A percentile compares a stretch with the other conserved stretches of the same genome.
Conservation (phyloP, 2,797 vertebrate species). For the Microhierax caerulescens region DNA sequence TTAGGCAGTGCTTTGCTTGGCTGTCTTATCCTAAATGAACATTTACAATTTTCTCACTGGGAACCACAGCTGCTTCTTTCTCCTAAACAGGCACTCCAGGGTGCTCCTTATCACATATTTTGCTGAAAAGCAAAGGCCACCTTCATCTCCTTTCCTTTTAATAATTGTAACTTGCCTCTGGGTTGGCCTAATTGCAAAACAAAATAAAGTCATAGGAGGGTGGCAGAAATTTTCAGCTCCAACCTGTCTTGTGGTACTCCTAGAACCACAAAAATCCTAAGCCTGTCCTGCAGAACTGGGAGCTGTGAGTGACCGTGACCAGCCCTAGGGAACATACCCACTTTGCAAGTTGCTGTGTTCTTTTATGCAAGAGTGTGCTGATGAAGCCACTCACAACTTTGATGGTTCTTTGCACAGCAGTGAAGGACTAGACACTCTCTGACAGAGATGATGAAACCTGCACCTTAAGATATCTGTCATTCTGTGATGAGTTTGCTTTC, state of each 20-base stretch:
- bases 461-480: not conserved
- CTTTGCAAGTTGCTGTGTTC: not conserved
- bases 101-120: slow-evolving; percentile 35
- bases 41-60: not conserved
- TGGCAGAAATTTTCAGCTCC: slow-evolving; percentile 35
- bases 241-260: not conserved
- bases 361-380: not conserved
- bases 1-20: not conserved
- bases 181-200: slow-evolving; percentile 39
- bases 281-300: not conserved
- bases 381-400: not conserved
- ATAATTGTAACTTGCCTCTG: slow-evolving; percentile 32
- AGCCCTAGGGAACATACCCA: not conserved
- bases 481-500: accelerated
- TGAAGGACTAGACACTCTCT: not conserved
- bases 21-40: not conserved
- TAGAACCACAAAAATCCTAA: not conserved
- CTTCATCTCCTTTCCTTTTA: slow-evolving; percentile 16
- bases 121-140: slow-evolving; percentile 60
- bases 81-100: not conserved
- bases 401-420: not conserved
- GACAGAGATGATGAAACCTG: not conserved
- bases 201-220: slow-evolving; percentile 12
- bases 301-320: not conserved
- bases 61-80: not conserved